phyloP scores from a whole-genome alignment of 92 coral and sea anemone genomes.

The Paragorgia papillata region DNA sequence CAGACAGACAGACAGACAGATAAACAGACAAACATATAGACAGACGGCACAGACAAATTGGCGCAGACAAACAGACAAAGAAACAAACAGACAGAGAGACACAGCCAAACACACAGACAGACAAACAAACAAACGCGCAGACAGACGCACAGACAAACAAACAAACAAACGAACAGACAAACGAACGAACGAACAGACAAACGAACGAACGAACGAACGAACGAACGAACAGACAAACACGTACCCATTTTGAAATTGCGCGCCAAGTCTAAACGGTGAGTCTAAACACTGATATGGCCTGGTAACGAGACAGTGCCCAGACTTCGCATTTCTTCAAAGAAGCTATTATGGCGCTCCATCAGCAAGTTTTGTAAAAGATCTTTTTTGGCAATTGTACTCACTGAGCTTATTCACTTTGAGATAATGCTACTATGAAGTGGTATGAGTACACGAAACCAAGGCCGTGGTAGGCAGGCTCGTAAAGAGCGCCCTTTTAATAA shows the following conservation, averaged over 20 bases:
- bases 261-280: neutral
- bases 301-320: neutral
- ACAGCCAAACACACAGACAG: too few relatives aligned
- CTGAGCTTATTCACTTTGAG: constrained; percentile 25
- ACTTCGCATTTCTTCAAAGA: constrained; percentile 1
- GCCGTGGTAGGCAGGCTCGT: constrained; percentile 99
- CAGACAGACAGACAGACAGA: too few relatives aligned
- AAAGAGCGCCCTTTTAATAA: constrained; percentile 99
- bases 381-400: neutral
- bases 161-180: too few relatives aligned
- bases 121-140: too few relatives aligned
- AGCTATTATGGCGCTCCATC: neutral
- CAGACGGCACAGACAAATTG: too few relatives aligned
- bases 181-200: too few relatives aligned
- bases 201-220: too few relatives aligned
- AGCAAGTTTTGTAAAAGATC: neutral
- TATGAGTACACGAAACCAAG: constrained; percentile 99
- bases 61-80: too few relatives aligned
- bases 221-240: too few relatives aligned
- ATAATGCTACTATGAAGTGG: constrained; percentile 94
- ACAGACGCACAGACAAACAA: too few relatives aligned
- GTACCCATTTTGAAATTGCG: neutral
- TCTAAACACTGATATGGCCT: neutral
- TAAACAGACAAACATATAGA: too few relatives aligned
- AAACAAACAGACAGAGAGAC: too few relatives aligned